Evolutionary conservation across 2,888 invertebrate species (phyloP).

Genomic region (Myopa tessellatipennis): DNA sequence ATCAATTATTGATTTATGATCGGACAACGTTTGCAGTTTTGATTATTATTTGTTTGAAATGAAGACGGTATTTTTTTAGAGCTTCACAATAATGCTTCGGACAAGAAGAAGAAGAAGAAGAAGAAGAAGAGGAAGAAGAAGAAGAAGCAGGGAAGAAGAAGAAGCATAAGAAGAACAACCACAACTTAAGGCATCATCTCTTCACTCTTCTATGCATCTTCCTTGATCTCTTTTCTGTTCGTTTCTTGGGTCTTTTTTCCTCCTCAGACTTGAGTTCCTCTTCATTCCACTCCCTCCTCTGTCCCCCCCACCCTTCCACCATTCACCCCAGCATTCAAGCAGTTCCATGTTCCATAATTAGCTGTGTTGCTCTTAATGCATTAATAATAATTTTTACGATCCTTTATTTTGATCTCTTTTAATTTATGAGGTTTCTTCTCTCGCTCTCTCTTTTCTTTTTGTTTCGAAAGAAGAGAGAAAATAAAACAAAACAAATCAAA

Average conservation of each 20-base stretch:
- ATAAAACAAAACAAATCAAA: neutral
- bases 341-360: slow-evolving; percentile 53
- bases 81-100: neutral
- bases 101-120: neutral
- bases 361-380: slow-evolving; percentile 60
- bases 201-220: neutral
- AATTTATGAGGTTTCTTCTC: slow-evolving; percentile 57
- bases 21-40: slow-evolving; percentile 13
- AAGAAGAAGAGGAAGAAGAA: neutral
- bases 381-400: slow-evolving; percentile 62
- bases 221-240: neutral
- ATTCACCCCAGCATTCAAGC: too few species aligned
- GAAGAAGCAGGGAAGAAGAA: neutral
- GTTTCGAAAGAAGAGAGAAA: neutral
- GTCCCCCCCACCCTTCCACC: neutral
- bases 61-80: neutral
- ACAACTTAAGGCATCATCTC: neutral
- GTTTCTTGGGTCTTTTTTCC: neutral
- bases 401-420: slow-evolving; percentile 38
- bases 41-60: slow-evolving; percentile 32
- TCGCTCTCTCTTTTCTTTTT: neutral
- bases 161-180: neutral
- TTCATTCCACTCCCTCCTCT: neutral
- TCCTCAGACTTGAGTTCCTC: neutral
- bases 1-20: slow-evolving; percentile 56